Base-by-base conservation (phyloP, 1,140 invertebrate species). In the Gerris buenoi region DNA sequence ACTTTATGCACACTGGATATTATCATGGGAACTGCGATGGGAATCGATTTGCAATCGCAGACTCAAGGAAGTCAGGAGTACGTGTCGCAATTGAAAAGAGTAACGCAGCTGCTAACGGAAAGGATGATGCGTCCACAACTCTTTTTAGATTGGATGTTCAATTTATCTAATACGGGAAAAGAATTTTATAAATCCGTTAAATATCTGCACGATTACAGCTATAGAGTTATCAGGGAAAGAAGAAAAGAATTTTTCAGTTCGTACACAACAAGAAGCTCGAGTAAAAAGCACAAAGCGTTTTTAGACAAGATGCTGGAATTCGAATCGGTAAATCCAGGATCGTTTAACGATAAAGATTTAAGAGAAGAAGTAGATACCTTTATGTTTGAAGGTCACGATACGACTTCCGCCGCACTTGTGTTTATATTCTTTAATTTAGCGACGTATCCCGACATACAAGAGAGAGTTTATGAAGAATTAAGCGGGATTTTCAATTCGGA, bases 1-100 rank as follows among this genome's bases (percentile, higher is more conserved):
- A 84, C 84, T 57, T 74, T 82, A 2, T 87, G 85, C 74, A 82
- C 88, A 62, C 76, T 91, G 71, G 89, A 91, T 74, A 85, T 88
- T 57, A 90, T 90, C 18, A 46, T 46, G 33, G 18, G 18, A 46
- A 18, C 33, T 10, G 33, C 33, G 5, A 46, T 46, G 33, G 33
- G 33, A 46, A 46, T 46, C 33, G 33, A 46, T 46, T 10, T 46
- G n/a, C n/a, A 46, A 46, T 10, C 33, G 33, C 5, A 5, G 33
- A 10, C 33, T 10, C n/a, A 46, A 46, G 33, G 33, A 46, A 18
- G 33, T 18, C 5, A 46, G 33, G 33, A 46, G 33, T 46, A 46
- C 18, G 18, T 46, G 5, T 10, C 5, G 18, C 33, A 46, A 46
- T 18, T 46, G 18, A 46, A 10, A 46, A 46, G 5, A 46, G 33